Conservation (phyloP, 2,888 invertebrate species). For the Acleris literana region DNA sequence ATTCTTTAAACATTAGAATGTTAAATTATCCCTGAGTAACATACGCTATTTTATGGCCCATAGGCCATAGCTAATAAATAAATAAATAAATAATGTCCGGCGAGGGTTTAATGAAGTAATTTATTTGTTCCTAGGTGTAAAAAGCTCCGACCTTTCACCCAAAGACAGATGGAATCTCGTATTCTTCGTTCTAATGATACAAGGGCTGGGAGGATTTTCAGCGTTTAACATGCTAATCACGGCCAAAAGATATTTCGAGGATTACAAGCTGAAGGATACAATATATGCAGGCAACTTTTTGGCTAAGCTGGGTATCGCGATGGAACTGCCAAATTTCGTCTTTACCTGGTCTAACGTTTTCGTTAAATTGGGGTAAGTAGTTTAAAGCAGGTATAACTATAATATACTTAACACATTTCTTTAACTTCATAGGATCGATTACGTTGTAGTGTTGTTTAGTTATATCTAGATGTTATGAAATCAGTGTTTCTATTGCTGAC, state of each 20-base stretch:
- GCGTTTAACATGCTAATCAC: conserved; percentile 99
- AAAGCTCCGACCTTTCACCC: conserved; percentile 87
- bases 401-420: no score
- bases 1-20: no score
- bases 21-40: no score
- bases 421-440: no score
- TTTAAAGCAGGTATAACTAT: no score
- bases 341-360: conserved; percentile 98
- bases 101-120: neutral
- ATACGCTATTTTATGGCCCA: no score
- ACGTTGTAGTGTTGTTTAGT: no score
- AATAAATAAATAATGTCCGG: no score
- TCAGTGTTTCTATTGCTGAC: no score
- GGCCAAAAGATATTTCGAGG: conserved; percentile 95
- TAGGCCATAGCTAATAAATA: no score
- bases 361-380: conserved; percentile 90
- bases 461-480: no score
- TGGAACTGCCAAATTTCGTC: conserved; percentile 96
- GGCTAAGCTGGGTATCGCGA: conserved; percentile 93
- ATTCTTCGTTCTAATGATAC: conserved; percentile 93
- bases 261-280: conserved; percentile 90
- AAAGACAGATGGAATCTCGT: conserved; percentile 91
- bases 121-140: conserved; percentile 62
- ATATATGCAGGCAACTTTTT: conserved; percentile 90
- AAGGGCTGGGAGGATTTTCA: conserved; percentile 96